Evolutionary conservation across 2,888 invertebrate species (phyloP).

Genomic region (Dione vanillae): DNA sequence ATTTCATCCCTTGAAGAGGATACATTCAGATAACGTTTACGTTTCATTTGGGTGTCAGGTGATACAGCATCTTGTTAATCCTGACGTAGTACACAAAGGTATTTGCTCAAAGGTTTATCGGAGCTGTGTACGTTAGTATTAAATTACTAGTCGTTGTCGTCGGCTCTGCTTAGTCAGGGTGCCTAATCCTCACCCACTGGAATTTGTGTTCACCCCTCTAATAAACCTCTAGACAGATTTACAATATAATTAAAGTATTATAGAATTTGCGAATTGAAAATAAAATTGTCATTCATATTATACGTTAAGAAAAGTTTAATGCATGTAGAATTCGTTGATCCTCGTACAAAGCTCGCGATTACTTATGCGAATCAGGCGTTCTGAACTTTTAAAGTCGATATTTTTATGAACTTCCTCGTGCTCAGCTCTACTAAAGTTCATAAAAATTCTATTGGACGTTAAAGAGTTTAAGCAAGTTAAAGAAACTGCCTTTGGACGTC

Average conservation of each 20-base stretch:
- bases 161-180: conserved; percentile 35
- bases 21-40: conserved; percentile 20
- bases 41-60: conserved; percentile 33
- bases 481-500: conserved; percentile 54
- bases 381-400: conserved; percentile 48
- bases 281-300: conserved; percentile 17
- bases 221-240: not conserved
- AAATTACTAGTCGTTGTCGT: conserved; percentile 41
- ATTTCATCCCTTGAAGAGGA: not conserved
- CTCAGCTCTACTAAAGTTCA: conserved; percentile 53
- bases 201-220: conserved; percentile 16
- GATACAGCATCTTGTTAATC: conserved; percentile 30
- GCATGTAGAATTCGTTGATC: conserved; percentile 36
- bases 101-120: conserved; percentile 37
- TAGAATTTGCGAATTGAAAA: not conserved
- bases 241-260: conserved; percentile 7
- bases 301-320: conserved; percentile 32
- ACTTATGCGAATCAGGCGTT: conserved; percentile 50
- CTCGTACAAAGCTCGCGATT: conserved; percentile 43
- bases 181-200: conserved; percentile 35
- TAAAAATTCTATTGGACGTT: conserved; percentile 63
- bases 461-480: conserved; percentile 51
- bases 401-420: conserved; percentile 48
- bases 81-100: conserved; percentile 23
- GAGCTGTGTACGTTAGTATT: conserved; percentile 36